These are phyloP conservation scores for Carassius auratus DNA, from an alignment of 2,113 vertebrate species.

Conservation along the genomic window DNA sequence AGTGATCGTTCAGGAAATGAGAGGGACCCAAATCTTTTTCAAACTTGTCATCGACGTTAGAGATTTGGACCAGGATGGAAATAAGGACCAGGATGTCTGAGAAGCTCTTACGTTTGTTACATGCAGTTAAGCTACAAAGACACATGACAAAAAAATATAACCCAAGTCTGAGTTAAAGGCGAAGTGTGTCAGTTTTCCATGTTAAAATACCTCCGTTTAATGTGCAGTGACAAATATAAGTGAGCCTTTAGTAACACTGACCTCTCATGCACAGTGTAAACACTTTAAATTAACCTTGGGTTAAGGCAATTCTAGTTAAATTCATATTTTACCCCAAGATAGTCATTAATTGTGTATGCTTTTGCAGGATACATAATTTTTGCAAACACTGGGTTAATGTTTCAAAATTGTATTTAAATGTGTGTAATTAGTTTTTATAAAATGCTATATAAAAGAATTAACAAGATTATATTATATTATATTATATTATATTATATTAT, in stretches of 20 bases:
- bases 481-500: too few relatives aligned
- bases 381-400: neutral
- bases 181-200: neutral
- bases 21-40: slow-evolving; percentile 31
- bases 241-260: neutral
- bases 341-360: neutral
- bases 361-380: neutral
- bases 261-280: neutral
- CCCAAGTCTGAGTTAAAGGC: neutral
- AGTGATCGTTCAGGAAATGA: slow-evolving; percentile 44
- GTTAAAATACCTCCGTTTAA: neutral
- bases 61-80: too few relatives aligned
- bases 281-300: neutral
- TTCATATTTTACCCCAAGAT: neutral
- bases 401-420: too few relatives aligned
- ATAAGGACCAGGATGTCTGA: slow-evolving; percentile 14
- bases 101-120: neutral
- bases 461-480: too few relatives aligned
- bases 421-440: too few relatives aligned
- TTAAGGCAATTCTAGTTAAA: neutral
- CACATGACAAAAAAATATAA: neutral
- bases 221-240: neutral
- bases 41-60: slow-evolving; percentile 35
- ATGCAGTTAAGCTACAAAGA: slow-evolving; percentile 24
- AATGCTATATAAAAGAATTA: too few relatives aligned